Evolutionary conservation across 2,888 invertebrate species (phyloP).

Genomic region (Terebella lapidaria): DNA sequence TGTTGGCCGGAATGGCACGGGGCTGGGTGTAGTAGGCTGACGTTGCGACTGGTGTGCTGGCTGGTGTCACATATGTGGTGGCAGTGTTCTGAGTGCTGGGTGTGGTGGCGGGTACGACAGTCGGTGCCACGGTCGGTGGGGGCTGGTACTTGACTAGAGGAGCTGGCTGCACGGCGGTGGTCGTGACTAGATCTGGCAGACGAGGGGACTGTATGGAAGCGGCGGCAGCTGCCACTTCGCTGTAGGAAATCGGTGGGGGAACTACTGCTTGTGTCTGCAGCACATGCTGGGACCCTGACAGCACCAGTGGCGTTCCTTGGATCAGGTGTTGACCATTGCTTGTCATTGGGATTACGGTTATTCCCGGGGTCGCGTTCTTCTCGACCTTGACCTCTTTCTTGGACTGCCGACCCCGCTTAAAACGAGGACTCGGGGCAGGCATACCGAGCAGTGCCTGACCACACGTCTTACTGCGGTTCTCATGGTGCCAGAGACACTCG

Average conservation of each 20-base stretch:
- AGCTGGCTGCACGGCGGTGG: neutral
- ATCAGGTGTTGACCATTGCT: neutral
- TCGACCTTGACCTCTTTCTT: neutral
- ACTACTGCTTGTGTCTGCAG: neutral
- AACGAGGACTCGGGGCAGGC: neutral
- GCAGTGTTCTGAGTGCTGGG: neutral
- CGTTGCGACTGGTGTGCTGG: neutral
- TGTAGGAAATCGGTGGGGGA: neutral
- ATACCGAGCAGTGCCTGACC: conserved; percentile 16
- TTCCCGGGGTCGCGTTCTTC: neutral
- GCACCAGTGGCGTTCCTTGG: neutral
- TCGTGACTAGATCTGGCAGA: neutral
- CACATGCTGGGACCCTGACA: neutral
- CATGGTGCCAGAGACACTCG: conserved; percentile 32
- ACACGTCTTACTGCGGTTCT: conserved; percentile 31
- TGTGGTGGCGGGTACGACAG: neutral
- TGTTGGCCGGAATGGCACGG: neutral
- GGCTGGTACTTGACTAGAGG: neutral
- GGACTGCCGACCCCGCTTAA: neutral
- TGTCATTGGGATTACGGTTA: neutral
- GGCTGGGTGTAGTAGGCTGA: neutral
- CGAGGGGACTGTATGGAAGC: neutral
- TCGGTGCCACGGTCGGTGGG: neutral
- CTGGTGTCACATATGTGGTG: neutral
- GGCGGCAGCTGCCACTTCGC: neutral